Evolutionary conservation across 92 coral and sea anemone species (phyloP).

Genomic region (Ricordea florida): DNA sequence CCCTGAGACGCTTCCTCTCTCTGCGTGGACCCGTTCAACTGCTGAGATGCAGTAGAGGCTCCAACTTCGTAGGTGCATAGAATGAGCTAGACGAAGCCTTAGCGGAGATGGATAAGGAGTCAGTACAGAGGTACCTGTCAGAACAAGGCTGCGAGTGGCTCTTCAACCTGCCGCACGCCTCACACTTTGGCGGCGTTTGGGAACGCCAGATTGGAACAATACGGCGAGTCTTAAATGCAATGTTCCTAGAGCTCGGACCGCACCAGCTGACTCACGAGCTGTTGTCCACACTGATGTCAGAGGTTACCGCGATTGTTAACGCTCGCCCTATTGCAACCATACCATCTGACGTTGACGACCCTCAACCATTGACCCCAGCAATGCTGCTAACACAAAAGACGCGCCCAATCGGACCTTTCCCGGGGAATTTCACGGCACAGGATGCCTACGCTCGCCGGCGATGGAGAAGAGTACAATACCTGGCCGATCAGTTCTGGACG

Average conservation of each 20-base stretch:
- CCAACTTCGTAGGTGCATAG: neutral
- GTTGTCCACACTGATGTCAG: constrained; percentile 9
- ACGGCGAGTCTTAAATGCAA: neutral
- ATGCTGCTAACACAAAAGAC: neutral
- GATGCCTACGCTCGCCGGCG: constrained; percentile 4
- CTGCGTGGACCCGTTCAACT: neutral
- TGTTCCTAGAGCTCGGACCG: neutral
- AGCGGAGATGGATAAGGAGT: neutral
- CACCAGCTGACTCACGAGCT: constrained; percentile 18
- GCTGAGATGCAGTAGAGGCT: neutral
- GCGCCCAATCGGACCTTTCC: neutral
- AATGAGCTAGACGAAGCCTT: neutral
- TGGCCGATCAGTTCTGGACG: constrained; percentile 7
- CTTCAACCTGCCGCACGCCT: constrained; percentile 30
- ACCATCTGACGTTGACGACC: neutral
- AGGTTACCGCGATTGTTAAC: constrained; percentile 1
- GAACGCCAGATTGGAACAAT: neutral
- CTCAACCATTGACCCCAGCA: neutral
- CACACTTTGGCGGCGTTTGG: constrained; percentile 9
- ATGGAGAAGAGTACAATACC: constrained; percentile 4
- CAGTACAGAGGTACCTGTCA: neutral
- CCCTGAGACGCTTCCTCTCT: constrained; percentile 8
- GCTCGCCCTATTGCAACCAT: constrained; percentile 10
- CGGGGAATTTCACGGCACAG: neutral
- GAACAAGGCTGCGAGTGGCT: neutral